A percentile compares a stretch with the other conserved stretches of the same genome.
These are phyloP conservation scores for Pelobates cultripes DNA, from an alignment of 2,797 vertebrate species.

Conservation along the genomic window DNA sequence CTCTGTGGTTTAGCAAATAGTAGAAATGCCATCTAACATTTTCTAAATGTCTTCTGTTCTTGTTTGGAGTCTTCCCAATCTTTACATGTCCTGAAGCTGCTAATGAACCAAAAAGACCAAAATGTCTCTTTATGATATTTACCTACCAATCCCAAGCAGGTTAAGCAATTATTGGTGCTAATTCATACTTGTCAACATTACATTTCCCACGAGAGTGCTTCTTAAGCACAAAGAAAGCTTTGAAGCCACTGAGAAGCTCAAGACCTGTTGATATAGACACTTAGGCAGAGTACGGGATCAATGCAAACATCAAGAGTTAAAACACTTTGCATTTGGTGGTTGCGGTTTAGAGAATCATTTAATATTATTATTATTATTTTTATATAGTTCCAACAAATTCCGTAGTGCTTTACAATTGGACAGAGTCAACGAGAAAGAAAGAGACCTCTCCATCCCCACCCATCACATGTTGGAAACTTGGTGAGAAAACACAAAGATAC, in stretches of 20 bases:
- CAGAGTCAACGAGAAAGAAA: too few species aligned
- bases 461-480: too few species aligned
- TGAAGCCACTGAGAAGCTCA: conserved; percentile 24
- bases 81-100: background rate
- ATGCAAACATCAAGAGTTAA: conserved; percentile 7
- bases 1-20: too few species aligned
- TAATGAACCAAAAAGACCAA: conserved; percentile 4
- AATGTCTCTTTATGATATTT: conserved; percentile 51
- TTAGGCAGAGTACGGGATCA: conserved; percentile 11
- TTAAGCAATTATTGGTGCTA: conserved; percentile 54
- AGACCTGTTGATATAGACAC: conserved; percentile 27
- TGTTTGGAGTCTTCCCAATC: background rate
- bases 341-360: background rate
- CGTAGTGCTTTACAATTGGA: too few species aligned
- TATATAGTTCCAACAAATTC: too few species aligned
- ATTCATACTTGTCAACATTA: conserved; percentile 51
- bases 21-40: too few species aligned
- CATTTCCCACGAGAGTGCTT: conserved; percentile 33
- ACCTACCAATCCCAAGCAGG: conserved; percentile 48
- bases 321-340: conserved; percentile 10
- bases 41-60: background rate
- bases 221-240: conserved; percentile 43
- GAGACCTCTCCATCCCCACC: too few species aligned
- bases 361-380: too few species aligned
- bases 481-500: too few species aligned